Conservation (phyloP, 2,888 invertebrate species). For the Idaea biselata region DNA sequence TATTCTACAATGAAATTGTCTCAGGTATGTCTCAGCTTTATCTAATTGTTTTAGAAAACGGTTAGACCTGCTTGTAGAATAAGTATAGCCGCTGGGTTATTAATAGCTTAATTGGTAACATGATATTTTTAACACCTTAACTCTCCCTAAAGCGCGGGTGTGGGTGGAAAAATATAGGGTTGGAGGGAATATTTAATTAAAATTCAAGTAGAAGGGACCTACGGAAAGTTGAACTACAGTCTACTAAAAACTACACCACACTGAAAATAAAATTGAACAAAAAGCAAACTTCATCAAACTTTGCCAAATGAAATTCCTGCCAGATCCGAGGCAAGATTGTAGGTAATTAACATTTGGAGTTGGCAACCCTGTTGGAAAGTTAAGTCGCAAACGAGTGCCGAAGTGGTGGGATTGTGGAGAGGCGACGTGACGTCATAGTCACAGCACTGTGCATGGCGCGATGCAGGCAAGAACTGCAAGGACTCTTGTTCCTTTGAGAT, state of each 20-base stretch:
- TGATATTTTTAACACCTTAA: not conserved
- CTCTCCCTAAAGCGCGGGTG: not conserved
- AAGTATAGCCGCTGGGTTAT: not conserved
- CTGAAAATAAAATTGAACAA: conserved; percentile 1
- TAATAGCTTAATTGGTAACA: not conserved
- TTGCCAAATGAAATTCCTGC: conserved; percentile 4
- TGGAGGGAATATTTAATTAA: not conserved
- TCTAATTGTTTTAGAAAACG: not conserved
- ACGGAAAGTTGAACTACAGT: not conserved
- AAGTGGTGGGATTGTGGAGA: conserved; percentile 13
- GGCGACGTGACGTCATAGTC: conserved; percentile 12
- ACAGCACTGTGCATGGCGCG: not conserved
- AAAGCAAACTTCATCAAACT: not conserved
- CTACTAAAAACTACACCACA: not conserved
- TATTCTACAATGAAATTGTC: too few species aligned
- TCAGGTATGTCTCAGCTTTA: too few species aligned
- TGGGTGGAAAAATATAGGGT: not conserved
- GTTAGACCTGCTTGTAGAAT: not conserved
- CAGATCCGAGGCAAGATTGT: conserved; percentile 4
- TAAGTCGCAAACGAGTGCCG: conserved; percentile 17
- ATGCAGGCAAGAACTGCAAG: not conserved
- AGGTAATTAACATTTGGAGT: conserved; percentile 16
- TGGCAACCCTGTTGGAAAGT: conserved; percentile 17
- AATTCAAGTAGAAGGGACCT: not conserved
- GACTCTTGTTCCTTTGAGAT: not conserved